phyloP scores from a whole-genome alignment of 2,888 invertebrate species.

The Pammene fasciana region DNA sequence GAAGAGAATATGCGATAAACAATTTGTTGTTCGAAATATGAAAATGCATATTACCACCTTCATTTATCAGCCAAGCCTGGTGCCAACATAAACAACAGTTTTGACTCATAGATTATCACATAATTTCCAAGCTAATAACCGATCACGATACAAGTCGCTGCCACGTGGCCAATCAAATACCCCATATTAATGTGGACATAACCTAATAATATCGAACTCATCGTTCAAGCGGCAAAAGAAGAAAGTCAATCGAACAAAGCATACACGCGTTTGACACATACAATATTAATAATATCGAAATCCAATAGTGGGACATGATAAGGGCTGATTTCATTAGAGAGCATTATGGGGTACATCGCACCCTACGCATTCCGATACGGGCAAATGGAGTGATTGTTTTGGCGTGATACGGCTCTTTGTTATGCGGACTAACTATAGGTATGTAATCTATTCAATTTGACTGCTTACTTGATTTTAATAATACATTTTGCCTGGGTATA shows the following conservation, averaged over 20 bases:
- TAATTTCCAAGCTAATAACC: background rate
- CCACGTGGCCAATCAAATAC: slow-evolving; percentile 9
- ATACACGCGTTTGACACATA: slow-evolving; percentile 23
- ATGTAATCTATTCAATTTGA: too few relatives aligned
- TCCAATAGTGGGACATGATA: slow-evolving; percentile 24
- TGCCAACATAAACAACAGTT: too few relatives aligned
- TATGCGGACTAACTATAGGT: background rate
- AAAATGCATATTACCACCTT: too few relatives aligned
- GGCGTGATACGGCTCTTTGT: slow-evolving; percentile 19
- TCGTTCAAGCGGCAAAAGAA: slow-evolving; percentile 21
- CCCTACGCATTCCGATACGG: slow-evolving; percentile 24
- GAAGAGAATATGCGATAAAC: too few relatives aligned
- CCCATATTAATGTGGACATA: slow-evolving; percentile 7
- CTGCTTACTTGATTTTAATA: too few relatives aligned
- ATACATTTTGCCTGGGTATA: too few relatives aligned
- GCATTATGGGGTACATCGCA: slow-evolving; percentile 15
- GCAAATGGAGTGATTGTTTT: slow-evolving; percentile 29
- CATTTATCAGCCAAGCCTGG: too few relatives aligned
- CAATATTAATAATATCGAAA: slow-evolving; percentile 27
- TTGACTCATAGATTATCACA: background rate
- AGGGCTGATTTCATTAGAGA: slow-evolving; percentile 26
- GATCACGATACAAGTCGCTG: background rate
- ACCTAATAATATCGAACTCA: slow-evolving; percentile 11
- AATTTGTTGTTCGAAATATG: too few relatives aligned
- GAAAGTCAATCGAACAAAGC: slow-evolving; percentile 19